Conservation (phyloP, 2,797 vertebrate species). For the Poecilia picta region DNA sequence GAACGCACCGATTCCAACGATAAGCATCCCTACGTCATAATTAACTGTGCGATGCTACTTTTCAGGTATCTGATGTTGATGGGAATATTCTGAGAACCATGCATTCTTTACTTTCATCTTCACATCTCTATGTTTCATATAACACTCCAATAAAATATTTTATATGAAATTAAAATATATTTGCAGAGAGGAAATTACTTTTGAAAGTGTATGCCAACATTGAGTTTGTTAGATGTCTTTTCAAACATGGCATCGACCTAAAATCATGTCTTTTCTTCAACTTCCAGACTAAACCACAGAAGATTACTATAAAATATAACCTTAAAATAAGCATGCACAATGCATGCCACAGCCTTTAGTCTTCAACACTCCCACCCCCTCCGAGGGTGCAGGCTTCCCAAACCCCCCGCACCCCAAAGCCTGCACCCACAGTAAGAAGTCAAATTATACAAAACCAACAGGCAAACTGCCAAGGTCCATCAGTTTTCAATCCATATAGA, state of each 20-base stretch:
- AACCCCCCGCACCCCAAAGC: not conserved
- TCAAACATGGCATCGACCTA: not conserved
- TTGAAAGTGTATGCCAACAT: not conserved
- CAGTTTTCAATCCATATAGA: slow-evolving; percentile 50
- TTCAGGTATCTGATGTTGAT: not conserved
- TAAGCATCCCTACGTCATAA: not conserved
- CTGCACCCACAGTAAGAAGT: slow-evolving; percentile 17
- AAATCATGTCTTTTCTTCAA: not conserved
- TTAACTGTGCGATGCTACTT: not conserved
- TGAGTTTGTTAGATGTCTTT: not conserved
- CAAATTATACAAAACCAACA: slow-evolving; percentile 44
- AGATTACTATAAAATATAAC: not conserved
- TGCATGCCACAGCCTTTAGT: slow-evolving; percentile 12
- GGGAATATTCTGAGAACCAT: not conserved
- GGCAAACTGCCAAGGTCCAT: slow-evolving; percentile 33
- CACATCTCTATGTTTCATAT: not conserved
- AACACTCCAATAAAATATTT: not conserved
- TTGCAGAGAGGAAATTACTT: not conserved
- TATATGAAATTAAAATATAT: not conserved
- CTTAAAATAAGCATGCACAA: not conserved
- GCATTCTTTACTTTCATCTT: not conserved
- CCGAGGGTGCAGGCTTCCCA: too few relatives aligned
- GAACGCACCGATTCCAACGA: not conserved
- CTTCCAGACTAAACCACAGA: not conserved
- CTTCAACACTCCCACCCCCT: not conserved